Conservation (phyloP, 1,140 invertebrate species). For the Mycetomoellerius zeteki region DNA sequence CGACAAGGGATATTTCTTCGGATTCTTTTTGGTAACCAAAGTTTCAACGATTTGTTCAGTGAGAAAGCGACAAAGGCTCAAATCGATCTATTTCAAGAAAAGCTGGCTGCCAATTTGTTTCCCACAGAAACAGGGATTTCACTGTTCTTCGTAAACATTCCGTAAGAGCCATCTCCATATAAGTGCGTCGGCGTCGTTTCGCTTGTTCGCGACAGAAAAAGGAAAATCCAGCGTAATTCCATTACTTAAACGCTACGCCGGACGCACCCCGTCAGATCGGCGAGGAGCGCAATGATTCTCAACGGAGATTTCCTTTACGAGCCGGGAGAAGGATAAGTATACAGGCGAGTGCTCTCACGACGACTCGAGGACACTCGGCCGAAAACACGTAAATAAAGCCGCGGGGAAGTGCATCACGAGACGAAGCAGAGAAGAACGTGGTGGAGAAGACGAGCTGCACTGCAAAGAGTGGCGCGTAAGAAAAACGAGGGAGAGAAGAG, state of each 20-base stretch:
- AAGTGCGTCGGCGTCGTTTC: neutral
- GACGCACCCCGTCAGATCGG: conserved; percentile 38
- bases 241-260: conserved; percentile 33
- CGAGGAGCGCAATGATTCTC: conserved; percentile 51
- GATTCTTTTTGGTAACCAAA: neutral
- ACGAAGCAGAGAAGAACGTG: neutral
- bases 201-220: neutral
- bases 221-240: conserved; percentile 28
- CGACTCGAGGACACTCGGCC: conserved; percentile 53
- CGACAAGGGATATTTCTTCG: neutral
- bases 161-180: conserved; percentile 1
- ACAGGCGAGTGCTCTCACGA: conserved; percentile 33
- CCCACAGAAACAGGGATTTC: neutral
- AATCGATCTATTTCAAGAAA: neutral
- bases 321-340: conserved; percentile 18
- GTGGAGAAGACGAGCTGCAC: neutral
- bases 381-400: conserved; percentile 61
- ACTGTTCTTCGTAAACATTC: conserved; percentile 17
- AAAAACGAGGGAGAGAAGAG: neutral
- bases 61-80: neutral
- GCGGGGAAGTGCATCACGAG: conserved; percentile 39
- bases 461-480: neutral
- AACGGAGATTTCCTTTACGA: conserved; percentile 30
- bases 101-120: neutral
- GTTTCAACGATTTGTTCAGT: neutral